Base-by-base conservation (phyloP, 2,888 invertebrate species). In the Megamerina dolium region DNA sequence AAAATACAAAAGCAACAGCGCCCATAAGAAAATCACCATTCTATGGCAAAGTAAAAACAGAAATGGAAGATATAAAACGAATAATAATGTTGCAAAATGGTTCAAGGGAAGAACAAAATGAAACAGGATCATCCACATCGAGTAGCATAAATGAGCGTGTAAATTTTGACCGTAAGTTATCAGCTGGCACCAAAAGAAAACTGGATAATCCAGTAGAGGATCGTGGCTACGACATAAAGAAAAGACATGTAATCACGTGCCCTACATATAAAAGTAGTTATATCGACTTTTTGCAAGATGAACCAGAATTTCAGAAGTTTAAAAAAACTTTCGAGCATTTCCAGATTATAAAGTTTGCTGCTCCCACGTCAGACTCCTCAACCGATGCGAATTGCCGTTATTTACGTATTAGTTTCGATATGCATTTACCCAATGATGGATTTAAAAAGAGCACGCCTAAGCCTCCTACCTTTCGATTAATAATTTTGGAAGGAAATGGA, bases 401-500 rank as follows among this genome's bases (percentile, higher is more conserved):
- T 3, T 43, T 68, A 0, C 41, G 48, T 1, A 63, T 70, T 8
- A 52, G 46, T 14, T 70, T 70, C 34, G 69, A 70, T 54, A 46
- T 68, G 27, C 59, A 66, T 49, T 45, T 64, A 3, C 66, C 63
- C 19, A 60, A 63, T 23, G 55, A 56, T 16, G 59, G 60, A 1
- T 70, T 66, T 17, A 59, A 50, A 9, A 64, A 63, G 23, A 61
- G 65, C 13, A 50, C 57, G 3, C 63, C 64, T 0, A 59, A 58
- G n/a, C 35, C 49, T 2, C 66, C 70, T 3, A 53, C 42, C 4
- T 67, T 68, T 44, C 58, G 63, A 10, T 53, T 66, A 17, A 45
- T 67, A 13, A 56, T 69, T 23, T 34, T 70, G 10, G 43, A 57
- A 16, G 43, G 50, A 5, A 23, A 54, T 5, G 61, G 58, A 23